Evolutionary conservation across 2,888 invertebrate genomes (phyloP), one percentile per base, ranked within the genome.

Genomic region (Pandemis corylana): DNA sequence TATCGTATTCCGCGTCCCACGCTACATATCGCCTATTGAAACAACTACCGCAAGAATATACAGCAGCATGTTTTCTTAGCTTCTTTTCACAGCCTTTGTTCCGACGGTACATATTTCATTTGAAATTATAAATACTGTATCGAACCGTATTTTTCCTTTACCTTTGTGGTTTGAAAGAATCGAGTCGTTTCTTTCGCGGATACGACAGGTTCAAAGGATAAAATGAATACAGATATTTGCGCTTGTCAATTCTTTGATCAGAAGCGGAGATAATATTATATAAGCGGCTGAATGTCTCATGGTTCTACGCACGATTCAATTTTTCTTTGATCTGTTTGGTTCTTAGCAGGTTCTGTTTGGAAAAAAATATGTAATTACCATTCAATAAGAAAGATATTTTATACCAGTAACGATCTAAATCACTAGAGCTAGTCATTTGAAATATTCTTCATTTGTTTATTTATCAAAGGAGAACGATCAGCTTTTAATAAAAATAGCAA

Each of bases 151-250:
- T 49, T 28, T 51, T 13, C 46, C 4, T 9, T 66, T 65, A 13
- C 59, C 12, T 46, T 65, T 46, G 53, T 28, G 44, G 20, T 62
- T 68, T 59, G 49, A 62, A 67, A 64, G 73, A 73, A 68, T 68
- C 59, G 36, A 41, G 53, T 62, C 15, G 28, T 68, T 28, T 73
- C 65, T 13, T 68, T 64, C 49, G 36, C 53, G n/a, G 41, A 67
- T 53, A 72, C 67, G 49, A 53, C 67, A 42, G 41, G 46, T 69
- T 59, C 68, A 73, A 73, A 73, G 42, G 62, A 68, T 53, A 20
- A 10, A 68, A 36, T 6, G 44, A 69, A 59, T 61, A 10, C 66
- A 72, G 71, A 62, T 70, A 56, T 56, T 9, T 56, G 2, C 62
- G 70, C 66, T 70, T 44, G 41, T 44, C 66, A 46, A 75, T 62